Base-by-base conservation (phyloP, 2,888 invertebrate species). In the Plagodis dolabraria region DNA sequence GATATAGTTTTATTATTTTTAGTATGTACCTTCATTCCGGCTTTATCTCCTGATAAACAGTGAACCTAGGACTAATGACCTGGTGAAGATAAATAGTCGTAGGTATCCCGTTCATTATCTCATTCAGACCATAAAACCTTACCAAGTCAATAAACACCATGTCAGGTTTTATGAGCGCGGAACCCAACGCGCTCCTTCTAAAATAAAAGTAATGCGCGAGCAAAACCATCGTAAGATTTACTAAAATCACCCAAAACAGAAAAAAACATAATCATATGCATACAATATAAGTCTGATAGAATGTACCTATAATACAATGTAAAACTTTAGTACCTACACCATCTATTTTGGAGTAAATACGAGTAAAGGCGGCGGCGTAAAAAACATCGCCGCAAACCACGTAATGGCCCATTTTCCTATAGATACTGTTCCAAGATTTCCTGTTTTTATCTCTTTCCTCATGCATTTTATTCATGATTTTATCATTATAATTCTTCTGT, bases 351-450 rank as follows among this genome's bases (percentile, higher is more conserved):
- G 66, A 71, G 71, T 72, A 61, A 63, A 63, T 60, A 57, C 44
- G 70, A 73, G 73, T 70, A 75, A 73, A 22, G 22, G 22, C 70
- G 66, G 66, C 62, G 56, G 60, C 70, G 69, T 76, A 74, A 75
- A 77, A 75, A 67, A 68, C 70, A 71, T 74, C 68, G 67, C 68
- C 57, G 58, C 65, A 69, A 72, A 69, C 72, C 67, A 63, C 63
- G 65, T 77, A 75, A 78, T 74, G 63, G 60, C 64, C 72, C 65
- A 72, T 72, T 75, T 66, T 70, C 66, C 54, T 70, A 67, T 71
- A 71, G 67, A 68, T 74, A 74, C 75, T 72, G 69, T 64, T 65
- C 59, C 51, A 55, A 69, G 69, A 72, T 71, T 70, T 72, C 61
- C 64, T 70, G 69, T 67, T 73, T 74, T 77, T 72, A 75, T 74